phyloP scores from a whole-genome alignment of 92 coral and sea anemone species.

The Umimayanthus kanabou region DNA sequence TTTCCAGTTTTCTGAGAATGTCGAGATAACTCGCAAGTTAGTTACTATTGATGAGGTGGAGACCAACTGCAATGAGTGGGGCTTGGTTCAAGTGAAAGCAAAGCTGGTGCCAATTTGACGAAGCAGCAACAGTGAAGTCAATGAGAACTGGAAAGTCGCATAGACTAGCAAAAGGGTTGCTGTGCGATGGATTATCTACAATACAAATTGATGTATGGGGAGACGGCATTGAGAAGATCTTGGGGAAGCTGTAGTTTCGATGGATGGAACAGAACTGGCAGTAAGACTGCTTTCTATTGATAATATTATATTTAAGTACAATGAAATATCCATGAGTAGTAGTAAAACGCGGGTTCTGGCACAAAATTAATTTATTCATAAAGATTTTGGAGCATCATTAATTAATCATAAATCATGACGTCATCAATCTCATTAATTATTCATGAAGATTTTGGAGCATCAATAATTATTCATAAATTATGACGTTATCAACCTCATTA shows the following conservation, averaged over 20 bases:
- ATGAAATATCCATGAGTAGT: slow-evolving; percentile 7
- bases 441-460: no score
- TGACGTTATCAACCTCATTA: no score
- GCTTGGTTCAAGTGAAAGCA: not conserved
- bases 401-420: no score
- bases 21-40: not conserved
- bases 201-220: slow-evolving; percentile 11
- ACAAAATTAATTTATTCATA: no score
- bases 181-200: slow-evolving; percentile 1
- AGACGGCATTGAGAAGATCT: no score
- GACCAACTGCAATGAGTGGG: not conserved
- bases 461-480: no score
- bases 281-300: slow-evolving; percentile 21
- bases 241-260: slow-evolving; percentile 20
- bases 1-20: slow-evolving; percentile 28
- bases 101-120: not conserved
- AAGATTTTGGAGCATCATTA: no score
- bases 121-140: slow-evolving; percentile 5
- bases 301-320: slow-evolving; percentile 14
- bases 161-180: slow-evolving; percentile 4
- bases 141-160: not conserved
- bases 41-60: not conserved
- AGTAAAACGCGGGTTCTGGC: no score
- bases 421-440: no score
- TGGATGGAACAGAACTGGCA: slow-evolving; percentile 19